Evolutionary conservation across 2,888 invertebrate species (phyloP).

Genomic region (Anoplius nigerrimus): DNA sequence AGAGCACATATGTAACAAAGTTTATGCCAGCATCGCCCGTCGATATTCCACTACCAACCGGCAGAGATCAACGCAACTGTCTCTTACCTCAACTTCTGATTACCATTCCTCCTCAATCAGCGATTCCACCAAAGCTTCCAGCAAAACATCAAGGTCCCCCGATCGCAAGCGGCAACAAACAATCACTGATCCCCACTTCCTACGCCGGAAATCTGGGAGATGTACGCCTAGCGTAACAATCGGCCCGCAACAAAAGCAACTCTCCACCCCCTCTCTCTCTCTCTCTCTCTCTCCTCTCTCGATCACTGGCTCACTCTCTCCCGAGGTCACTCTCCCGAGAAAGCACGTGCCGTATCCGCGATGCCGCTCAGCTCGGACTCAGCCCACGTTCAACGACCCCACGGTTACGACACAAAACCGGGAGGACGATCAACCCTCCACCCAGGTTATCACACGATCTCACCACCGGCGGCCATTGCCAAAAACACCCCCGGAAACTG

Average conservation of each 20-base stretch:
- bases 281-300: neutral
- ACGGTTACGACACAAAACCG: slow-evolving; percentile 24
- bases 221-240: too few relatives aligned
- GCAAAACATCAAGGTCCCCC: neutral
- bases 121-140: too few relatives aligned
- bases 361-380: slow-evolving; percentile 34
- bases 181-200: neutral
- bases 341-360: slow-evolving; percentile 47
- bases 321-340: slow-evolving; percentile 2
- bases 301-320: neutral
- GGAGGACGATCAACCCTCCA: slow-evolving; percentile 14
- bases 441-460: slow-evolving; percentile 36
- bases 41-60: too few relatives aligned
- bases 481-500: slow-evolving; percentile 28
- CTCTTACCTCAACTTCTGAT: too few relatives aligned
- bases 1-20: too few relatives aligned
- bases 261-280: neutral
- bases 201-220: neutral
- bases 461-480: slow-evolving; percentile 35
- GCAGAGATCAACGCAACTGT: too few relatives aligned
- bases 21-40: too few relatives aligned
- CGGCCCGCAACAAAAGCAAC: too few relatives aligned
- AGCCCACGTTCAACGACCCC: slow-evolving; percentile 59
- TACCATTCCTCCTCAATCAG: too few relatives aligned
- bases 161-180: neutral